Evolutionary conservation across 1,140 invertebrate species (phyloP).

Genomic region (Thalassaphorura encarpata): DNA sequence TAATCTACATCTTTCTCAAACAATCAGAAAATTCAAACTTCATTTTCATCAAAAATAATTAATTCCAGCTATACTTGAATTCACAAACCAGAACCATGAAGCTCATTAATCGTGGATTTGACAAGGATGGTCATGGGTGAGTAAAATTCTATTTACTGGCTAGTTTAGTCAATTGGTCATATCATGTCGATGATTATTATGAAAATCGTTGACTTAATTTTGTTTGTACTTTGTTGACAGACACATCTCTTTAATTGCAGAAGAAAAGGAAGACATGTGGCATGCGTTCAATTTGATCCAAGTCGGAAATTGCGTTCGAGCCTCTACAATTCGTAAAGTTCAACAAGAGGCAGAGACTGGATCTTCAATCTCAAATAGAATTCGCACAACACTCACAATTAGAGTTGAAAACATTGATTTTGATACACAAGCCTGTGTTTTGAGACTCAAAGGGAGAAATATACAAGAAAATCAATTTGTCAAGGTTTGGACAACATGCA

Average conservation of each 20-base stretch:
- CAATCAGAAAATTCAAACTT: no score
- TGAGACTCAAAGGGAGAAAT: constrained; percentile 89
- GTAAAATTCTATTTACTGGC: constrained; percentile 31
- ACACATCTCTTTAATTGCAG: constrained; percentile 73
- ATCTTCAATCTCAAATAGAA: constrained; percentile 78
- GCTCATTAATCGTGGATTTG: constrained; percentile 56
- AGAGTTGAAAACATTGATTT: constrained; percentile 92
- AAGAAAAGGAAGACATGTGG: constrained; percentile 99
- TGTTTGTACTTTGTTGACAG: constrained; percentile 49
- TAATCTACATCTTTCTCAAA: no score
- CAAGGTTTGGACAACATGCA: constrained; percentile 52
- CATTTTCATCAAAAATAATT: no score
- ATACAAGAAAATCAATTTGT: constrained; percentile 98
- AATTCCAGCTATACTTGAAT: neutral
- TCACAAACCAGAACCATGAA: constrained; percentile 48
- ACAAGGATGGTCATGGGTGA: constrained; percentile 65
- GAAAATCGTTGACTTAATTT: constrained; percentile 2
- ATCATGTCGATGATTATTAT: neutral
- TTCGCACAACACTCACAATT: constrained; percentile 87
- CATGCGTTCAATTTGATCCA: constrained; percentile 94
- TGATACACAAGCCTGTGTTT: constrained; percentile 90
- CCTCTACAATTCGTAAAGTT: constrained; percentile 82
- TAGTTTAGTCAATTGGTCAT: neutral
- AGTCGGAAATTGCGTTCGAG: constrained; percentile 80
- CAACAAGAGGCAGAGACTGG: constrained; percentile 90